A percentile compares a stretch with the other conserved stretches of the same genome.
Evolutionary conservation across 2,113 vertebrate species (phyloP).

Genomic region (Pachyramphus minor): DNA sequence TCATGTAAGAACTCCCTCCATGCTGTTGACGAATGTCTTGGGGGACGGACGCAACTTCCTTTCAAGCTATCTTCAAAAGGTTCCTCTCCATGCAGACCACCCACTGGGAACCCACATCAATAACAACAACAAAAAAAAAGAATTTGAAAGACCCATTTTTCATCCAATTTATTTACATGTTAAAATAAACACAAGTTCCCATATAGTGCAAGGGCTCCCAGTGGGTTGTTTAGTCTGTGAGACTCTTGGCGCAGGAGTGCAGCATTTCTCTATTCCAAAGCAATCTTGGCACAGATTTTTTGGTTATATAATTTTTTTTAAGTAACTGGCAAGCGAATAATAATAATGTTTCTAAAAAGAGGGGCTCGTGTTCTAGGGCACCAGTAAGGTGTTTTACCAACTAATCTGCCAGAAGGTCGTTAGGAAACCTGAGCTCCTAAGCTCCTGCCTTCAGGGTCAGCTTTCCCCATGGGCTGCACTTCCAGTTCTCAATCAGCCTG

Average conservation of each 20-base stretch:
- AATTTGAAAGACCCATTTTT: constrained; percentile 2
- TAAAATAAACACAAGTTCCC: constrained; percentile 8
- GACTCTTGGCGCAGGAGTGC: background rate
- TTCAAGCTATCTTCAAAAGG: constrained; percentile 50
- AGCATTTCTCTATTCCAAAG: constrained; percentile 17
- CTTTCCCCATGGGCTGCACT: background rate
- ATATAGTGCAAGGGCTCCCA: constrained; percentile 8
- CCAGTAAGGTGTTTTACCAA: constrained; percentile 29
- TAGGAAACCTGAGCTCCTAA: background rate
- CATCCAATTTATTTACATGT: constrained; percentile 7
- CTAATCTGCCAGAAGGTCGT: constrained; percentile 30
- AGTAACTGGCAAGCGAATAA: background rate
- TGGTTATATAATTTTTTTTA: constrained; percentile 19
- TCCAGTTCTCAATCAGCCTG: background rate
- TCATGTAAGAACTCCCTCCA: background rate
- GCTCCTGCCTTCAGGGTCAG: background rate
- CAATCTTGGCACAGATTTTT: constrained; percentile 13
- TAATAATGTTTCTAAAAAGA: background rate
- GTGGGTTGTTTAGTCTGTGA: constrained; percentile 47
- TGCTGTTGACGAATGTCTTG: background rate
- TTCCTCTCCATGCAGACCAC: background rate
- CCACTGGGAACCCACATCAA: background rate
- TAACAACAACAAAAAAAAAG: background rate
- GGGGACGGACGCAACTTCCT: background rate
- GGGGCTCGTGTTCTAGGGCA: background rate